Percentiles rank a stretch among this genome's conserved stretches.
Evolutionary conservation across 2,888 invertebrate species (phyloP).

Genomic region (Endotricha flammealis): DNA sequence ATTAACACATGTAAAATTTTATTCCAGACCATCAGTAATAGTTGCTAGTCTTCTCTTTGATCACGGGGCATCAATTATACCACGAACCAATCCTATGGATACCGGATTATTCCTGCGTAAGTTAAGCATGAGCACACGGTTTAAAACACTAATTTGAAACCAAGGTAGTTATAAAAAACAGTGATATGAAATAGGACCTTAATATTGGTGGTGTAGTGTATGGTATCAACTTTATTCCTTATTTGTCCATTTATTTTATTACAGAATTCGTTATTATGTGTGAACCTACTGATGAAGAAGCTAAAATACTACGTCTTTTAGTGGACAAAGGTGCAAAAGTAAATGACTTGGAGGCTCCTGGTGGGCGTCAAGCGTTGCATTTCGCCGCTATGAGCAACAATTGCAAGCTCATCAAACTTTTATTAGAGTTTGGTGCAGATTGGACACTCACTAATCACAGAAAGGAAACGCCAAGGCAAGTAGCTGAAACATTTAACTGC

Average conservation of each 20-base stretch:
- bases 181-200: too few relatives aligned
- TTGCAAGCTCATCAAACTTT: conserved; percentile 42
- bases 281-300: conserved; percentile 47
- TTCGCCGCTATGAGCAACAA: conserved; percentile 72
- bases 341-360: conserved; percentile 52
- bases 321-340: conserved; percentile 49
- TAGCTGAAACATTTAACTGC: conserved; percentile 51
- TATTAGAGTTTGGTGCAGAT: conserved; percentile 55
- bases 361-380: conserved; percentile 67
- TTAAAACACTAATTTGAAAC: too few relatives aligned
- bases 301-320: conserved; percentile 49
- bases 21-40: conserved; percentile 46
- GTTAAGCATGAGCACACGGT: too few relatives aligned
- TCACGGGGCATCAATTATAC: conserved; percentile 47
- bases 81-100: conserved; percentile 41
- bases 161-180: too few relatives aligned
- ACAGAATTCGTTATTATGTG: conserved; percentile 66
- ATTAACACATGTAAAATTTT: too few relatives aligned
- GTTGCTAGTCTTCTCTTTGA: conserved; percentile 53
- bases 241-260: conserved; percentile 4
- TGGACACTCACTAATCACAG: conserved; percentile 44
- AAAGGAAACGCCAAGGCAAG: conserved; percentile 53
- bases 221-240: neutral
- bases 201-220: neutral
- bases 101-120: conserved; percentile 63